Conservation (phyloP, 2,888 invertebrate species). For the Perizoma affinitatum region DNA sequence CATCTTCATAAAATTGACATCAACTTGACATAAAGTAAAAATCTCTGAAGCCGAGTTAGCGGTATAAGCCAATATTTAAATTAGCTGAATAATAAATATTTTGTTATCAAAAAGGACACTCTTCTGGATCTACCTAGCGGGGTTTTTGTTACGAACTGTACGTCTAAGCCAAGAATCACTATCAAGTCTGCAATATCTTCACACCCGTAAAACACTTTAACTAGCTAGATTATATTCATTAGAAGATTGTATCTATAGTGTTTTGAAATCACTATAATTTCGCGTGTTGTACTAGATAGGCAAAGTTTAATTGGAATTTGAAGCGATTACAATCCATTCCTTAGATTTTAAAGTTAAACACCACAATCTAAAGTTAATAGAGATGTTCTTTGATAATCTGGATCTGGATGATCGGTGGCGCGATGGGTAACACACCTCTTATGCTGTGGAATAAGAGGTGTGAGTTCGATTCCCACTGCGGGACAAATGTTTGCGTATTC, state of each 20-base stretch:
- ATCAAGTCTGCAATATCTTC: constrained; percentile 11
- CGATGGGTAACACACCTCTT: too few species aligned
- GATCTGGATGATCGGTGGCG: too few species aligned
- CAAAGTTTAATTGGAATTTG: constrained; percentile 27
- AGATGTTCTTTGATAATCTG: too few species aligned
- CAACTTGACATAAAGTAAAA: too few species aligned
- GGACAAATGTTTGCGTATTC: neutral
- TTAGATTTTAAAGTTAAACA: too few species aligned
- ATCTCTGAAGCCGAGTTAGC: too few species aligned
- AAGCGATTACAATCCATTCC: neutral
- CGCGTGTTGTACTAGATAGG: constrained; percentile 23
- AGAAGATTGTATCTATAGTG: constrained; percentile 28
- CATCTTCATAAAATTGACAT: too few species aligned
- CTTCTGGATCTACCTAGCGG: neutral
- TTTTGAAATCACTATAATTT: constrained; percentile 31
- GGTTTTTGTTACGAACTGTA: neutral
- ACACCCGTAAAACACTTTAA: constrained; percentile 19
- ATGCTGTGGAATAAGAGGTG: too few species aligned
- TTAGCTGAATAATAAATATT: too few species aligned
- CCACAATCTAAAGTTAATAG: too few species aligned
- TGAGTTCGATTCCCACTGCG: neutral
- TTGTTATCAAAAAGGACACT: too few species aligned
- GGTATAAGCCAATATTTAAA: too few species aligned
- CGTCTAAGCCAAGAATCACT: constrained; percentile 8
- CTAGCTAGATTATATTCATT: constrained; percentile 27